Evolutionary conservation across 2,888 invertebrate species (phyloP), one percentile per base, ranked within the genome.

Genomic region (Anoncus sp.): DNA sequence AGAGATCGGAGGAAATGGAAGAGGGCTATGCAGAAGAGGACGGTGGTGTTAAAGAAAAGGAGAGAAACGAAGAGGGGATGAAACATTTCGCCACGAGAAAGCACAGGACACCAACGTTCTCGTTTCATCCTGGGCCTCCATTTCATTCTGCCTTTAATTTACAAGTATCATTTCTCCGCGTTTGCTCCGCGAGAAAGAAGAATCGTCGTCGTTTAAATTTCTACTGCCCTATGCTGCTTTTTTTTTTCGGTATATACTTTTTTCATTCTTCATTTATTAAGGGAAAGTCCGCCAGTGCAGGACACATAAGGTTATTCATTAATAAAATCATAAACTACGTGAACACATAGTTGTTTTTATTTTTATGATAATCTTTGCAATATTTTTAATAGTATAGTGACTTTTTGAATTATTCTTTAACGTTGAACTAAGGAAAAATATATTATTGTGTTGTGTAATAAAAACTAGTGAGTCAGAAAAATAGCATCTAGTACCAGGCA

Each of bases 161-260:
- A 85, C 86, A 86, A 86, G 85, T 85, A 84, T 85, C 84, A 84
- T 86, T 84, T 82, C 82, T 74, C 49, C n/a, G n/a, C n/a, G n/a
- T 43, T 53, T 72, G 63, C 75, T 69, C 35, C 27, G 35, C 27
- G 35, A n/a, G 31, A 73, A 62, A 60, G 57, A 47, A 62, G 57
- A 53, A 55, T 35, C 51, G 55, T 70, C 57, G 69, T 63, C 65
- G 57, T 57, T 63, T 70, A 40, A 53, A 75, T 76, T 75, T 70
- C 59, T 35, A n/a, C 69, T 40, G 57, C 35, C 62, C 55, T 55
- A 59, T 55, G 40, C 57, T 72, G 12, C 63, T 59, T 57, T 18
- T 60, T 53, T 51, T 53, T 53, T 38, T 51, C n/a, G n/a, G n/a
- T n/a, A 49, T 24, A 24, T 27, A 35, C 20, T 40, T 12, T 16